phyloP scores from a whole-genome alignment of 2,113 vertebrate species.

The Acanthisitta chloris region DNA sequence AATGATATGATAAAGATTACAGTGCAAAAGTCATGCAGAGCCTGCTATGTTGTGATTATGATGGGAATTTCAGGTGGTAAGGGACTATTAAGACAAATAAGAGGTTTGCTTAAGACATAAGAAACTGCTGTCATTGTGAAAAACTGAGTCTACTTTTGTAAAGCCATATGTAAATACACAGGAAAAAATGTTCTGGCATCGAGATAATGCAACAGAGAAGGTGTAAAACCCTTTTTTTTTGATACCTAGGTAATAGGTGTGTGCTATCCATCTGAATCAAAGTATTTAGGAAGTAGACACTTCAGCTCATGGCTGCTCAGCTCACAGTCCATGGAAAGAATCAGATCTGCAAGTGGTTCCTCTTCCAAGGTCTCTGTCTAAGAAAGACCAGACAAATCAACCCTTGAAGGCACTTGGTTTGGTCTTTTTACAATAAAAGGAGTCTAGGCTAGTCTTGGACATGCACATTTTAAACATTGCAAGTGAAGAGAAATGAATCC shows the following conservation, averaged over 20 bases:
- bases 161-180: not conserved
- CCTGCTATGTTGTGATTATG: not conserved
- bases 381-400: not conserved
- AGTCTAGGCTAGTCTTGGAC: not conserved
- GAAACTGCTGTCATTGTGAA: not conserved
- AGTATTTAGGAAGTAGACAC: not conserved
- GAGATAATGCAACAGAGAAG: not conserved
- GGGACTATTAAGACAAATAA: not conserved
- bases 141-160: not conserved
- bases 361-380: not conserved
- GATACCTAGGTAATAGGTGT: not conserved
- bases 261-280: not conserved
- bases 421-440: not conserved
- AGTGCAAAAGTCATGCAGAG: not conserved
- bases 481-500: not conserved
- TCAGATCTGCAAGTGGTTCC: not conserved
- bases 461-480: not conserved
- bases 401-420: not conserved
- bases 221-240: not conserved
- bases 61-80: not conserved
- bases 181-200: not conserved
- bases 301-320: not conserved
- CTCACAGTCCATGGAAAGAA: not conserved
- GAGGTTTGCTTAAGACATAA: not conserved
- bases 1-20: slow-evolving; percentile 24